These are phyloP conservation scores for Deilephila porcellus DNA, from an alignment of 2,888 invertebrate species.

Conservation along the genomic window DNA sequence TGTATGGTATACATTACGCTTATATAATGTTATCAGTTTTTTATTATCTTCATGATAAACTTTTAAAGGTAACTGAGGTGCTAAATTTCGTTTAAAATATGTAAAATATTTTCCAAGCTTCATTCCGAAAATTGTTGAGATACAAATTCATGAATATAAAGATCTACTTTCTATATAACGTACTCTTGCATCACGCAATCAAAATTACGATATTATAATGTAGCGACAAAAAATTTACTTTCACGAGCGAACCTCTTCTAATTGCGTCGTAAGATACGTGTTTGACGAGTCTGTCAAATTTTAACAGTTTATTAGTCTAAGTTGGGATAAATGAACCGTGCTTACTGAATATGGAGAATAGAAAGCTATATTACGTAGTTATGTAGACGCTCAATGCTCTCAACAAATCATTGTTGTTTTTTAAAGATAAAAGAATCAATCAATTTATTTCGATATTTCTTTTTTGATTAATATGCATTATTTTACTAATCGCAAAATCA, in stretches of 20 bases:
- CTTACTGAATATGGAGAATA: conserved; percentile 32
- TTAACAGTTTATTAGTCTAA: conserved; percentile 27
- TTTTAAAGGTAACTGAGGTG: not conserved
- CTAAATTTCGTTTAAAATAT: not conserved
- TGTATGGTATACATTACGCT: not conserved
- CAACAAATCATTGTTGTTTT: conserved; percentile 12
- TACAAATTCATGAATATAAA: conserved; percentile 13
- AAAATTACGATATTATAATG: conserved; percentile 15
- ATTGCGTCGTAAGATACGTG: conserved; percentile 38
- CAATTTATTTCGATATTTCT: not conserved
- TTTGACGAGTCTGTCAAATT: conserved; percentile 38
- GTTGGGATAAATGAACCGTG: conserved; percentile 27
- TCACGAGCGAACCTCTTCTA: conserved; percentile 35
- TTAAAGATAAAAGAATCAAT: not conserved
- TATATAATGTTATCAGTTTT: not conserved
- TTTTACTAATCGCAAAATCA: not conserved
- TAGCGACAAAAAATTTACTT: conserved; percentile 32
- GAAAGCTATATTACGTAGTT: conserved; percentile 15
- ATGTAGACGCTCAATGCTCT: not conserved
- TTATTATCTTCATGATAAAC: not conserved
- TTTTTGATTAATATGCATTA: not conserved
- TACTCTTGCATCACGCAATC: conserved; percentile 5
- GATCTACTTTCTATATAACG: conserved; percentile 33
- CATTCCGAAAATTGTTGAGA: conserved; percentile 5
- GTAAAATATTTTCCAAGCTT: not conserved